phyloP scores from a whole-genome alignment of 2,113 vertebrate species.

The Petromus typicus region DNA sequence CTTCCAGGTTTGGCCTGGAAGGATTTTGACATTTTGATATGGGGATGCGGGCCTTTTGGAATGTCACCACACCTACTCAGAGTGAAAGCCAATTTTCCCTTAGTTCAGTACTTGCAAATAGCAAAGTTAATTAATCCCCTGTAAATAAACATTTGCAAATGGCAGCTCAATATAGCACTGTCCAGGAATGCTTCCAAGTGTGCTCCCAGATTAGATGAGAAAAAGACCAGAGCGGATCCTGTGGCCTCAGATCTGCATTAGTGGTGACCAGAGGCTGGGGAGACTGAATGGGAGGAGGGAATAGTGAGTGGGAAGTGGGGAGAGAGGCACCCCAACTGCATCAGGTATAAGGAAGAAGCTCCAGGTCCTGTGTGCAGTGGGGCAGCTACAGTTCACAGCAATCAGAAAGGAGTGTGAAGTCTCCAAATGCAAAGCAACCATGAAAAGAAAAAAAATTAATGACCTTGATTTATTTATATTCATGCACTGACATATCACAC shows the following conservation, averaged over 20 bases:
- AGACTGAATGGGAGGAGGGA: no score
- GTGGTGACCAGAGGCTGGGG: background rate
- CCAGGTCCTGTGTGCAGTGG: fast-evolving
- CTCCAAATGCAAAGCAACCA: background rate
- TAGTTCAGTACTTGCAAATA: conserved; percentile 69
- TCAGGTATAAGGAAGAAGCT: background rate
- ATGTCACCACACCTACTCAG: background rate
- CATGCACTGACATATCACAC: no score
- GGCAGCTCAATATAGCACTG: conserved; percentile 54
- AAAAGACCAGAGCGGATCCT: conserved; percentile 35
- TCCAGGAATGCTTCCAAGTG: conserved; percentile 75
- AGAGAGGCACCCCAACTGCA: background rate
- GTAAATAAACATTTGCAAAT: conserved; percentile 71
- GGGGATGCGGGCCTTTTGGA: background rate
- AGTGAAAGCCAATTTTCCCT: conserved; percentile 68
- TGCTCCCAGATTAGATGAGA: conserved; percentile 27
- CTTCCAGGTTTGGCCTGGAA: background rate
- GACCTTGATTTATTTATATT: no score
- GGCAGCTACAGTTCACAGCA: fast-evolving
- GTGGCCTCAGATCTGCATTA: conserved; percentile 61
- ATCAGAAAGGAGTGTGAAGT: background rate
- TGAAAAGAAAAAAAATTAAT: background rate
- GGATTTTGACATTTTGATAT: conserved; percentile 63
- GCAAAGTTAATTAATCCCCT: conserved; percentile 71
- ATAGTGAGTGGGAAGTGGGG: fast-evolving